Evolutionary conservation across 2,797 vertebrate genomes (phyloP), one percentile per base, ranked within the genome.

Genomic region (Hypotaenidia okinawae): DNA sequence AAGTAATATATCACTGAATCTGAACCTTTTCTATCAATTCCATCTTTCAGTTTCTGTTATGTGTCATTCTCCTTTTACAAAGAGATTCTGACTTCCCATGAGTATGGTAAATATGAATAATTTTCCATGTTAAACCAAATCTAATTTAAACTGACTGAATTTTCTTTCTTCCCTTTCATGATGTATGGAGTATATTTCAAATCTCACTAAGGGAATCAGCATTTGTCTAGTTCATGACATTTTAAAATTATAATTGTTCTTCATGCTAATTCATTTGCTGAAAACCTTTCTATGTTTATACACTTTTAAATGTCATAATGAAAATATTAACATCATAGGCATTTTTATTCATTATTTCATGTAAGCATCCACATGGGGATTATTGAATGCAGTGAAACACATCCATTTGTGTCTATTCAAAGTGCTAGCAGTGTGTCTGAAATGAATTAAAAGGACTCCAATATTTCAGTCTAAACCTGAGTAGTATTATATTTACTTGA

Each of bases 301-400:
- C 49, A 62, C 30, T 81, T 39, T 64, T 88, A 92, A 91, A 95
- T 89, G 74, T 58, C 66, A 43, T 59, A 55, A 68, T 67, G 88
- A 84, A 91, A 94, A 85, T 63, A 51, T 77, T 89, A 85, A 51
- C 55, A 62, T 81, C 27, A 17, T 30, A 64, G n/a, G 39, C 57
- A 85, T 84, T 88, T 88, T 82, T 81, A 85, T 89, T 63, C 52
- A 81, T 93, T 94, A 69, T 55, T 83, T 84, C 55, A 39, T 75
- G 39, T 75, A 80, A 82, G 25, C 58, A 80, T 59, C 19, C 27
- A 66, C 13, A 68, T 55, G 67, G 55, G 27, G 11, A 92, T 84
- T 91, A 84, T 10, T 81, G 67, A 75, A 93, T 67, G 41, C 64
- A 76, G 23, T 57, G 47, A 63, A 91, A 80, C 25, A 72, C 30